Base-by-base conservation (phyloP, 2,113 vertebrate genomes). In the Oreochromis aureus region DNA sequence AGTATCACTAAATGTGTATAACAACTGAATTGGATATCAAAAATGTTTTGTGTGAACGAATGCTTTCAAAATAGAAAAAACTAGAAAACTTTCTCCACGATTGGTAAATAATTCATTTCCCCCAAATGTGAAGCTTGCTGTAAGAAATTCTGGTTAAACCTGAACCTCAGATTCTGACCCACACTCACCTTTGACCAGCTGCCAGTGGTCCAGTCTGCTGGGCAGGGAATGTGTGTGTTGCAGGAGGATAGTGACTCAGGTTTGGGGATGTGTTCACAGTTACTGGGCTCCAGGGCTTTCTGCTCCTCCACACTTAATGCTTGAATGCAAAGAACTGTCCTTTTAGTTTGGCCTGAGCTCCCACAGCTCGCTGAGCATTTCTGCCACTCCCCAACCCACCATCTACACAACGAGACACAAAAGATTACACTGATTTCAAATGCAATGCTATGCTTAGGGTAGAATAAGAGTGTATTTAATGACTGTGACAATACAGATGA, bases 351-450 rank as follows among this genome's bases (percentile, higher is more conserved):
- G 6, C 98, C 98, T 0, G 39, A 51, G 0, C 4, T 86, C 1
- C 98, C 98, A 0, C 98, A 99, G 56, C 96, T 96, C 5, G 90
- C 86, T 0, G 98, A 98, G 90, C 99, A 99, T 3, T 58, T 93
- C 91, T 98, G 97, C 99, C 99, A 99, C 71, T 98, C 98, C 0
- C 97, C 98, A 0, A 93, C 94, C 99, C 98, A 99, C 98, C 99
- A 99, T 89, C 99, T 99, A 94, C 27, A 87, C 22, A 61, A 4
- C 39, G 6, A 86, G 3, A 81, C 46, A 89, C 12, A 58, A 86
- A 71, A 44, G 12, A 83, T 10, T 7, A 30, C 63, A 85, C 44
- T 32, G 5, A 32, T 32, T 81, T 87, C 19, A 22, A 86, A 80
- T 89, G 69, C 24, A 78, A 69, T 53, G 11, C 8, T 61, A 16